Conservation (phyloP, 2,113 vertebrate species). For the Columba janthina region DNA sequence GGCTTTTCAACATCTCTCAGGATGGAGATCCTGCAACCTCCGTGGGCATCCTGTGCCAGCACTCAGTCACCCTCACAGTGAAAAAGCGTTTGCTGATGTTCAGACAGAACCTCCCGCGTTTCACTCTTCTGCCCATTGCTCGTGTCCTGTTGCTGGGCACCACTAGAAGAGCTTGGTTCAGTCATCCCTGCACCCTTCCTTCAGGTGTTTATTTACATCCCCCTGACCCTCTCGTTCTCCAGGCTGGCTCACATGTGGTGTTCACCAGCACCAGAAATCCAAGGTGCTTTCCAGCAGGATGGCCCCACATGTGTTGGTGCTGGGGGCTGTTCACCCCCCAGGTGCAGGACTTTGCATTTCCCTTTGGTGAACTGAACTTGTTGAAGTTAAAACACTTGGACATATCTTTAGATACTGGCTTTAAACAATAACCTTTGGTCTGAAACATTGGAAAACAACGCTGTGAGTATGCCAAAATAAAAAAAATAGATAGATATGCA, state of each 20-base stretch:
- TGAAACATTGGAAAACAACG: background rate
- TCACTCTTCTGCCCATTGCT: background rate
- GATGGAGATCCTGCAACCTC: rapidly evolving
- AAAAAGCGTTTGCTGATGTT: background rate
- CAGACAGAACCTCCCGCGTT: background rate
- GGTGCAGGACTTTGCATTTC: background rate
- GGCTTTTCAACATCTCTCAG: background rate
- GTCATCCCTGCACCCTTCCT: rapidly evolving
- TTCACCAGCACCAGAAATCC: background rate
- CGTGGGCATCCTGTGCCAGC: background rate
- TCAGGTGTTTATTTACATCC: background rate
- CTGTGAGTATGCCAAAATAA: background rate
- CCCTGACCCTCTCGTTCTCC: rapidly evolving
- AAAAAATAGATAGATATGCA: background rate
- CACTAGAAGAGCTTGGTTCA: background rate
- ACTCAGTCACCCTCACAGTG: background rate
- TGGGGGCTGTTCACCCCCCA: background rate
- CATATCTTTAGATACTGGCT: background rate
- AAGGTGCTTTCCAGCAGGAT: background rate
- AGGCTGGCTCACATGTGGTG: rapidly evolving
- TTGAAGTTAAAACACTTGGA: background rate
- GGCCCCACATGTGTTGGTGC: too few relatives aligned
- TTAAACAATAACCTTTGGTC: background rate
- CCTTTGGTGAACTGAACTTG: background rate
- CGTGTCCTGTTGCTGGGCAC: background rate